Conservation (phyloP, 23 tunicate species). For the Ciona savignyi region DNA sequence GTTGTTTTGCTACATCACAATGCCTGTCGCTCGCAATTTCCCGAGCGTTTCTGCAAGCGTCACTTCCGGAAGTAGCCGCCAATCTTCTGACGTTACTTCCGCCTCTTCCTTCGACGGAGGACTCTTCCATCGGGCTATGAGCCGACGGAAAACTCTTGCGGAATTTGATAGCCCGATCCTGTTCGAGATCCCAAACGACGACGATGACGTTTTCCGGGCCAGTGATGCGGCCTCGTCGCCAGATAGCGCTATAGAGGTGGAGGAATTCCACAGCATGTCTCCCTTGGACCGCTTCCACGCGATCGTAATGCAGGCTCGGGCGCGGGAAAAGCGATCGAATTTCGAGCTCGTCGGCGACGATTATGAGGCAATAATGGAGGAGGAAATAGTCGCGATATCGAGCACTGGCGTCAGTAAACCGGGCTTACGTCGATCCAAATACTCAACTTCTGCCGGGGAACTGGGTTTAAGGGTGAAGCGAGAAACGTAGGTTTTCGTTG, state of each 20-base stretch:
- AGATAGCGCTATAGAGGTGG: not conserved
- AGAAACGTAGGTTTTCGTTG: not conserved
- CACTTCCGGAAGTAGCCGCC: not conserved
- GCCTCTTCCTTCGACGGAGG: conserved; percentile 1
- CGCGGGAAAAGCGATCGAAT: not conserved
- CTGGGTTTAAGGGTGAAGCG: not conserved
- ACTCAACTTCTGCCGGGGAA: not conserved
- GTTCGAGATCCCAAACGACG: conserved; percentile 8
- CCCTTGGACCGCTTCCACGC: not conserved
- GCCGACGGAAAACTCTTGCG: conserved; percentile 47
- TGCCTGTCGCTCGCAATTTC: not conserved
- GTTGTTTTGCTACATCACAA: not conserved
- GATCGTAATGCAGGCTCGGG: not conserved
- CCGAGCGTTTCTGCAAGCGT: not conserved
- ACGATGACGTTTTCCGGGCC: not conserved
- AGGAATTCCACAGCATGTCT: not conserved
- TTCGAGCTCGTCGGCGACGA: not conserved
- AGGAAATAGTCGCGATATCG: conserved; percentile 1
- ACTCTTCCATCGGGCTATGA: conserved; percentile 49
- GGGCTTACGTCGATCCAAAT: conserved; percentile 2
- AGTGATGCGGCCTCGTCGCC: conserved; percentile 1
- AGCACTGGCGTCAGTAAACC: conserved; percentile 13
- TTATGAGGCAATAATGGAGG: not conserved
- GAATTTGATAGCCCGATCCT: not conserved
- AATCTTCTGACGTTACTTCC: not conserved